A percentile compares a stretch with the other conserved stretches of the same genome.
Conservation (phyloP, 2,888 invertebrate species). For the Lamellibrachia columna region DNA sequence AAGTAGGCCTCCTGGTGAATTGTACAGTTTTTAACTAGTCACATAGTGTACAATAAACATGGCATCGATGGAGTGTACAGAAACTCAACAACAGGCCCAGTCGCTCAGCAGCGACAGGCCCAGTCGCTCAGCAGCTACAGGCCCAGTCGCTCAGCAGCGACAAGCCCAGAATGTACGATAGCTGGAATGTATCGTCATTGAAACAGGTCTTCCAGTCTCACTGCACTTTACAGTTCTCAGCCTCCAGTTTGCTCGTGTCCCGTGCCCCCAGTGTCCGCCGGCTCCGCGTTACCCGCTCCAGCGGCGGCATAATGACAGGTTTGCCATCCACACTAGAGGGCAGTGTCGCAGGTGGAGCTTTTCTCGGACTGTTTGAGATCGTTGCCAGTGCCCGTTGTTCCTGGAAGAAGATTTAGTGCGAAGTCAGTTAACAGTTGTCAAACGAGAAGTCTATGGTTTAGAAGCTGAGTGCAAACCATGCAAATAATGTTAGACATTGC, state of each 20-base stretch:
- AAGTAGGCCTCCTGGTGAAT: no score
- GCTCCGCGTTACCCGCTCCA: background rate
- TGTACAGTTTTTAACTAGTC: no score
- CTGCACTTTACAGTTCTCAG: constrained; percentile 3
- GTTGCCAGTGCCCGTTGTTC: background rate
- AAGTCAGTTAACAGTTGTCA: background rate
- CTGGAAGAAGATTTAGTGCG: background rate
- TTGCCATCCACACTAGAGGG: background rate
- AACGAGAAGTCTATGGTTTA: no score
- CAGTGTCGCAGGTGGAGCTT: background rate
- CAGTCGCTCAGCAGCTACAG: background rate
- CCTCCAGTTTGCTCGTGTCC: background rate
- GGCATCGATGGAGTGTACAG: background rate
- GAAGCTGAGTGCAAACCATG: no score
- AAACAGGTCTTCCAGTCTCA: background rate
- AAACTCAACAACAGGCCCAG: background rate
- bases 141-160: background rate
- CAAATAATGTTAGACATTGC: no score
- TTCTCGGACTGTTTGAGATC: background rate
- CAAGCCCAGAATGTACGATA: background rate
- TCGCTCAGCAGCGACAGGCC: background rate
- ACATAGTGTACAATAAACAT: no score
- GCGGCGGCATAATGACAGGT: background rate
- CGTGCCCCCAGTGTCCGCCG: background rate
- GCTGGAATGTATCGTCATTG: background rate